Percentiles rank a stretch among this genome's conserved stretches.
Conservation (phyloP, 2,113 vertebrate species). For the Australoheros scitulus region DNA sequence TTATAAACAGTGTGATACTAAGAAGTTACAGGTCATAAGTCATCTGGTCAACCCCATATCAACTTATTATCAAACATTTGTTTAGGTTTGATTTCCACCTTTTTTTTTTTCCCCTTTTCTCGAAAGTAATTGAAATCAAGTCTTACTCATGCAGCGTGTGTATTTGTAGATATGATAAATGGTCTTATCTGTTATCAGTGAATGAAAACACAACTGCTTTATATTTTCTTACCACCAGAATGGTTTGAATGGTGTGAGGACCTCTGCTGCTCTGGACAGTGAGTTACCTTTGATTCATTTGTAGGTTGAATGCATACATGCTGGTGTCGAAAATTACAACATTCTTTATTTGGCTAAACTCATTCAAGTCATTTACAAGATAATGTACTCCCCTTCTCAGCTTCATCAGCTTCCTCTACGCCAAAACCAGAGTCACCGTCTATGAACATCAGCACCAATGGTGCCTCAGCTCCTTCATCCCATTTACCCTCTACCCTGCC, state of each 20-base stretch:
- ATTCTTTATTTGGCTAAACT: not conserved
- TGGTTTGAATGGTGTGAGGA: conserved; percentile 85
- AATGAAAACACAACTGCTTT: not conserved
- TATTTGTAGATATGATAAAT: not conserved
- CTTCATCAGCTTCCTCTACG: conserved; percentile 82
- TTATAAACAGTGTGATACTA: not conserved
- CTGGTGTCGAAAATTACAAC: not conserved
- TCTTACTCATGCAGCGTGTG: not conserved
- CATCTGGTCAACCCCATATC: not conserved
- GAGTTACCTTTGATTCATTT: conserved; percentile 71
- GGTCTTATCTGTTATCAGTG: not conserved
- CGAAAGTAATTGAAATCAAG: not conserved
- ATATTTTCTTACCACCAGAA: conserved; percentile 81
- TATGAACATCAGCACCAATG: conserved; percentile 78
- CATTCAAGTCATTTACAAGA: not conserved
- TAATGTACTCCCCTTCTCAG: conserved; percentile 60
- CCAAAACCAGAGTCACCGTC: conserved; percentile 87
- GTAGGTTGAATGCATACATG: not conserved
- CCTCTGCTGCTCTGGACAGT: conserved; percentile 88
- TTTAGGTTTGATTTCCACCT: not conserved
- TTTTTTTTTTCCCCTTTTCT: not conserved
- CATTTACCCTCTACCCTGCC: conserved; percentile 82
- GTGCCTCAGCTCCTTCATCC: conserved; percentile 77
- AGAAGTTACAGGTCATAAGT: not conserved
- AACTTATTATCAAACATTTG: not conserved